Base-by-base conservation (phyloP, 2,888 invertebrate species). In the Drosophila macrospina region DNA sequence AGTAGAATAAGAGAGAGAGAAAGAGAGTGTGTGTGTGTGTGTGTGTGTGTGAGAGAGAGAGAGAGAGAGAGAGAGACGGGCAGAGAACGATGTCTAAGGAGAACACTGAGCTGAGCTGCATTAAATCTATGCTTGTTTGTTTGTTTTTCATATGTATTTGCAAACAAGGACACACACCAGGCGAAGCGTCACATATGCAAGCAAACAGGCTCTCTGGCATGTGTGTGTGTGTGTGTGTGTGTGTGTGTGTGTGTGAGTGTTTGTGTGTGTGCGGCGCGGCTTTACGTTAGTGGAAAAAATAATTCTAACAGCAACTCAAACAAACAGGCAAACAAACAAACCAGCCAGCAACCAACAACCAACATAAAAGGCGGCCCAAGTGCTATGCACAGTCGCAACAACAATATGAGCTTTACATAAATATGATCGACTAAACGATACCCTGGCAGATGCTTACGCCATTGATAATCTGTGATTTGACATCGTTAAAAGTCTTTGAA, bases 281-380 rank as follows among this genome's bases (percentile, higher is more conserved):
- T 86, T 83, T 86, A 73, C 84, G 69, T 86, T 84, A 86, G 84
- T 80, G 75, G 66, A 88, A 88, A 88, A 86, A 85, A 85, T 86
- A 86, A 85, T 85, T 88, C 88, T 86, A 88, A 88, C 84, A 85
- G 86, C 88, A 88, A 86, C 88, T 88, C 88, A 88, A 84, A 88
- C 86, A 88, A 83, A 71, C 84, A 77, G 73, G 70, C 83, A 83
- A 77, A 78, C 84, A 86, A 78, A 69, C 86, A 78, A 70, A 74
- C 86, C 76, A 76, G 59, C 85, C 24, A 69, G 62, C 78, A 80
- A 61, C 73, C 80, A 82, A 83, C 86, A 78, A 67, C 67, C 73
- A 86, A 84, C 88, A 81, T 73, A 69, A 84, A 87, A 82, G 87
- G 86, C 87, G 82, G 79, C 81, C 76, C 82, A 80, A 78, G 67